Evolutionary conservation across 2,888 invertebrate genomes (phyloP), one percentile per base, ranked within the genome.

Genomic region (Elmis aenea): DNA sequence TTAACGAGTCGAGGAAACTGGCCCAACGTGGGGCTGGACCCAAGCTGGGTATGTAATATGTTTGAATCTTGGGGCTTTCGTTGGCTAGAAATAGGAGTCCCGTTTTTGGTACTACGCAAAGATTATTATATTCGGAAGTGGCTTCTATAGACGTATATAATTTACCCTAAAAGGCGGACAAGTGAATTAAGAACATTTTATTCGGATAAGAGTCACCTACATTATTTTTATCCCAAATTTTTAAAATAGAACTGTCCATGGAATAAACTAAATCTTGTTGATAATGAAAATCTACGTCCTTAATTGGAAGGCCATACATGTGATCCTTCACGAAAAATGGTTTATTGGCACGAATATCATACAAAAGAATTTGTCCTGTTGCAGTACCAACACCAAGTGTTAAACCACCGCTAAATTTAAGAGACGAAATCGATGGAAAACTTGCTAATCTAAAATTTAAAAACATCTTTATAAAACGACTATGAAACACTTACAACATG

Each of bases 21-120:
- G 96, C 97, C 99, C 99, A 99, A 55, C 79, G 82, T 1, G 99
- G 99, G 1, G 99, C 99, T 11, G 96, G 91, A 6, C 91, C 92
- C 64, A 85, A 71, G 52, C 82, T 81, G 29, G 96, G 96, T 46
- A 96, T 83, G 60, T 94, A 99, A 68, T 92, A 96, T 0, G 93
- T 85, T 57, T 89, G 81, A 73, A 99, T 90, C 73, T 96, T 95
- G 15, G 85, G 81, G 53, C 85, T 84, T 72, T 99, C 97, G 62
- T 92, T 94, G 0, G 97, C 95, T 64, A 97, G 79, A 68, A 99
- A 91, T 52, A 95, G 72, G 66, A 99, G 76, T 30, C 93, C 96
- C 13, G 90, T 85, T 37, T 86, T 80, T 12, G 92, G 90, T 48
- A 93, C 81, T n/a, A 89, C 74, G 66, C 91, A 91, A 27, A 99